These are phyloP conservation scores for Rapana venosa DNA, from an alignment of 2,888 invertebrate genomes.

Conservation along the genomic window DNA sequence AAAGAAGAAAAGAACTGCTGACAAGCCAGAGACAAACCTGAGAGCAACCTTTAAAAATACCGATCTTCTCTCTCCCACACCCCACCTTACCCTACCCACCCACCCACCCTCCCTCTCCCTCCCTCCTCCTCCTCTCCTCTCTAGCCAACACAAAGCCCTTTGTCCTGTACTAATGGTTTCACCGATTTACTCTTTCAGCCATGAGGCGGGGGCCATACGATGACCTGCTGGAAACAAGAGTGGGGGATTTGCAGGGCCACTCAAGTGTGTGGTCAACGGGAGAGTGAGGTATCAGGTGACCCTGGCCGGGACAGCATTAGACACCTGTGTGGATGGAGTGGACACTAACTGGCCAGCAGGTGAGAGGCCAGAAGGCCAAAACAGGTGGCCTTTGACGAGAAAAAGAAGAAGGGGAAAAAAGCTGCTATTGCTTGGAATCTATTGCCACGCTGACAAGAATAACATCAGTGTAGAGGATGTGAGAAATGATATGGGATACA, in stretches of 20 bases:
- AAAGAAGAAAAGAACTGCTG: no score
- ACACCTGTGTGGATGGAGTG: background rate
- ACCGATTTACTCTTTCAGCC: conserved; percentile 9
- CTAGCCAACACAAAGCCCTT: background rate
- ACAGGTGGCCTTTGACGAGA: background rate
- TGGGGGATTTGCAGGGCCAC: background rate
- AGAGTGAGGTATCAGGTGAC: background rate
- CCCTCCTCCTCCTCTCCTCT: no score
- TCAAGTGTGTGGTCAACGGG: background rate
- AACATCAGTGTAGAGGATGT: no score
- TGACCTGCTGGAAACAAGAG: background rate
- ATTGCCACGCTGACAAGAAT: no score
- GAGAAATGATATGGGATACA: no score
- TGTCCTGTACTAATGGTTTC: background rate
- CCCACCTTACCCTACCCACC: no score
- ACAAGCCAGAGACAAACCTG: no score
- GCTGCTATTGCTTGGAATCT: no score
- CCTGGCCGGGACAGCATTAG: background rate
- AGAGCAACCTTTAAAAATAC: no score
- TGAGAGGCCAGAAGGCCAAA: background rate
- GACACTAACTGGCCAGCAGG: background rate
- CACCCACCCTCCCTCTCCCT: no score
- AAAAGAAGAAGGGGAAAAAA: no score
- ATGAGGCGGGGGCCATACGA: background rate
- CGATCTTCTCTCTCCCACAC: no score